Evolutionary conservation across 2,113 vertebrate genomes (phyloP).

Genomic region (Chionomys nivalis): DNA sequence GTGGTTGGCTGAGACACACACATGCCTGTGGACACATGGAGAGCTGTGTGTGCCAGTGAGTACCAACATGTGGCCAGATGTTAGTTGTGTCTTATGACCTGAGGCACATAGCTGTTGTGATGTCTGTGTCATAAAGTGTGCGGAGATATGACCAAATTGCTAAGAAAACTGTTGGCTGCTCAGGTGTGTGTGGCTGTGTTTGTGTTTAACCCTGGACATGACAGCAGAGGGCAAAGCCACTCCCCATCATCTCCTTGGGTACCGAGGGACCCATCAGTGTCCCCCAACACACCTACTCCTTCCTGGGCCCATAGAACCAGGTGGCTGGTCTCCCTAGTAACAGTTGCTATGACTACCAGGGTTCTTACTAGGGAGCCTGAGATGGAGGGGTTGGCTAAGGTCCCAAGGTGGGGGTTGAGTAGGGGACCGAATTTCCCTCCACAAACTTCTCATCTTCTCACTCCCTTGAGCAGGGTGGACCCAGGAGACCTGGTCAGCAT

Average conservation of each 20-base stretch:
- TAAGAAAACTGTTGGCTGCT: not conserved
- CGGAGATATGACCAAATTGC: not conserved
- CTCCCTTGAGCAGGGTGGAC: conserved; percentile 70
- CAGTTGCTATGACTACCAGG: conserved; percentile 66
- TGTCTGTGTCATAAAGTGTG: not conserved
- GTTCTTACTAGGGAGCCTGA: conserved; percentile 46
- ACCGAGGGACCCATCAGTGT: not conserved
- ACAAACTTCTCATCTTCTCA: conserved; percentile 58
- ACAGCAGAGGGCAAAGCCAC: not conserved
- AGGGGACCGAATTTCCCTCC: conserved; percentile 11
- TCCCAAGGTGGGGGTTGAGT: conserved; percentile 46
- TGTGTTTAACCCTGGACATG: not conserved
- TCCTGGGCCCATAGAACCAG: conserved; percentile 68
- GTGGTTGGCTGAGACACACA: not conserved
- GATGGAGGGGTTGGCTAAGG: conserved; percentile 57
- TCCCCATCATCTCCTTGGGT: not conserved
- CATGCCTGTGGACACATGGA: not conserved
- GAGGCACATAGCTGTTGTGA: not conserved
- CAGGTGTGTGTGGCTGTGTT: not conserved
- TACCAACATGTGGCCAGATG: not conserved
- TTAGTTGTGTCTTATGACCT: not conserved
- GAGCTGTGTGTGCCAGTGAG: not conserved
- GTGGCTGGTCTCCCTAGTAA: conserved; percentile 68
- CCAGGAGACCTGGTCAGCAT: conserved; percentile 71
- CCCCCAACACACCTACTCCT: conserved; percentile 51